Base-by-base conservation (phyloP, 1,140 invertebrate genomes). In the Sinonovacula constricta region DNA sequence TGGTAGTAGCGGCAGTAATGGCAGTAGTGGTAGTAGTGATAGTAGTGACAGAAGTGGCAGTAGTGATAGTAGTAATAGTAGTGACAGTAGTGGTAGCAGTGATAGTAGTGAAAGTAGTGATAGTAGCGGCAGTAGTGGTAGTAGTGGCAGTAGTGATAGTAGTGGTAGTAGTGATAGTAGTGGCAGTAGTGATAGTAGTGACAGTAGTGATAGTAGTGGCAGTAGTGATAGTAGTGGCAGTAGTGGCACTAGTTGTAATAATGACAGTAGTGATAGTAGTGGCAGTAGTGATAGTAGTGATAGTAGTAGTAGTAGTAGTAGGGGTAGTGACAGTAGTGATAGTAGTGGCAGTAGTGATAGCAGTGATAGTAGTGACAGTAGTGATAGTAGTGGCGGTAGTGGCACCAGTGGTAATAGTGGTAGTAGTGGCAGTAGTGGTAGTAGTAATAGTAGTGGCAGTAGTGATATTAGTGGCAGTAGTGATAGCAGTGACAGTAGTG, bases 301-400 rank as follows among this genome's bases (percentile, higher is more conserved):
- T 39, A 65, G 70, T 65, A 49, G 59, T 65, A 74, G 59, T 74
- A 65, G 59, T 74, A 65, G n/a, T 5, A n/a, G n/a, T n/a, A n/a
- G n/a, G n/a, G n/a, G n/a, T n/a, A n/a, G n/a, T n/a, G n/a, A n/a
- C n/a, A n/a, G 39, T 3, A 65, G 33, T 3, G 49, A 0, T 36
- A 65, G 54, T 63, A 71, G 59, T 3, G 33, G 56, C 22, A 53
- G 57, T 26, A 65, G 3, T 24, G 49, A 1, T 76, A 76, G 72
- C 31, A 76, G 63, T 49, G 45, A 15, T 66, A 65, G 63, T 77
- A 57, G 65, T 49, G 54, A 28, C 56, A 54, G 66, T 54, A 54
- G 66, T 54, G 30, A 28, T 68, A 3, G 36, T 54, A 3, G 45
- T 31, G n/a, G 1, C 12, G n/a, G 45, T 28, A 68, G 66, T 54